phyloP scores from a whole-genome alignment of 2,113 vertebrate species.

The Dissostichus mawsoni region DNA sequence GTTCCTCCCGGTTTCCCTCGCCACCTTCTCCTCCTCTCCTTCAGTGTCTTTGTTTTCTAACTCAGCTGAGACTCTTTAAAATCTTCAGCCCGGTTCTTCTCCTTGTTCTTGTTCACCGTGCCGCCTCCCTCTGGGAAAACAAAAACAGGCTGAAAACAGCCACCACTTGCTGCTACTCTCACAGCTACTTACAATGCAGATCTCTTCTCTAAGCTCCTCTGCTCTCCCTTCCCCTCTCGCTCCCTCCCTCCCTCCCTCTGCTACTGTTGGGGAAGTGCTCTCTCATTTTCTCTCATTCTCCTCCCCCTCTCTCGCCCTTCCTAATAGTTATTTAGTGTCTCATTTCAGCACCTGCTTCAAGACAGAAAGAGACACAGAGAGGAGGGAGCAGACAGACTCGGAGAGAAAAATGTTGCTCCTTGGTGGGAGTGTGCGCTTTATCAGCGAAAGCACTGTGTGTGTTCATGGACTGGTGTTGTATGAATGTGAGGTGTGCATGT shows the following conservation, averaged over 20 bases:
- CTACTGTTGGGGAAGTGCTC: slow-evolving; percentile 68
- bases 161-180: slow-evolving; percentile 73
- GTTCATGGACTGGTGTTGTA: not conserved
- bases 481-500: not conserved
- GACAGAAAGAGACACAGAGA: slow-evolving; percentile 48
- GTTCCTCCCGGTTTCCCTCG: slow-evolving; percentile 75
- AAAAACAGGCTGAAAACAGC: slow-evolving; percentile 67
- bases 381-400: slow-evolving; percentile 42
- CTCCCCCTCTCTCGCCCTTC: slow-evolving; percentile 66
- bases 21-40: slow-evolving; percentile 16
- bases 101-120: slow-evolving; percentile 30
- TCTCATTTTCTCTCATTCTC: slow-evolving; percentile 64
- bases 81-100: slow-evolving; percentile 15
- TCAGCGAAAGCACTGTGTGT: not conserved
- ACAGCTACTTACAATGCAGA: slow-evolving; percentile 79
- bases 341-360: slow-evolving; percentile 81
- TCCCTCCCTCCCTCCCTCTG: slow-evolving; percentile 52
- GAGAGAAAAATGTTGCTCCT: slow-evolving; percentile 53
- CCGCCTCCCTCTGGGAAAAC: slow-evolving; percentile 50
- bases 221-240: slow-evolving; percentile 56
- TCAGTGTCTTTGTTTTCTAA: slow-evolving; percentile 4
- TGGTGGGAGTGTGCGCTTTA: slow-evolving; percentile 12
- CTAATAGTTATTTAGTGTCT: slow-evolving; percentile 83
- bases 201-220: slow-evolving; percentile 69
- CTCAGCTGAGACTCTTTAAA: slow-evolving; percentile 17